These are phyloP conservation scores for Aphelenchoides bicaudatus DNA, from an alignment of 2,888 invertebrate species.

Conservation along the genomic window DNA sequence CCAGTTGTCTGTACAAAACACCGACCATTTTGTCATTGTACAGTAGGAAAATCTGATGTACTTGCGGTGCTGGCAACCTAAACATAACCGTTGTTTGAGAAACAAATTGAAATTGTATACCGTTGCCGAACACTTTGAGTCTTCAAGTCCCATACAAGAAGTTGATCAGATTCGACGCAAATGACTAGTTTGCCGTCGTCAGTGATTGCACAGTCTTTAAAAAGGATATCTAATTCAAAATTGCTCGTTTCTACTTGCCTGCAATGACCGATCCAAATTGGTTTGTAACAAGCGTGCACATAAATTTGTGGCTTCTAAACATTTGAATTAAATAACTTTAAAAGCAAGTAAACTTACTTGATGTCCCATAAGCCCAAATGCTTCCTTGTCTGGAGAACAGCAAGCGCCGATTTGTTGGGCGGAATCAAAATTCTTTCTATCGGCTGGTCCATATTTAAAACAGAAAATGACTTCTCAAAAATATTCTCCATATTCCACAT, in stretches of 20 bases:
- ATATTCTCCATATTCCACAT: slow-evolving; percentile 96
- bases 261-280: slow-evolving; percentile 51
- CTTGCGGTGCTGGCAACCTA: slow-evolving; percentile 37
- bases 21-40: slow-evolving; percentile 44
- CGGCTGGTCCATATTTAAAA: slow-evolving; percentile 88
- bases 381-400: slow-evolving; percentile 85
- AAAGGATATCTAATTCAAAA: no score
- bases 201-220: no score
- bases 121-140: slow-evolving; percentile 50
- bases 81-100: no score
- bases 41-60: slow-evolving; percentile 44
- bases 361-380: slow-evolving; percentile 81
- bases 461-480: slow-evolving; percentile 80
- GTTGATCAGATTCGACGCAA: slow-evolving; percentile 41
- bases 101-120: no score
- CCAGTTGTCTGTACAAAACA: slow-evolving; percentile 45
- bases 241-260: no score
- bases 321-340: slow-evolving; percentile 17
- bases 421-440: slow-evolving; percentile 76
- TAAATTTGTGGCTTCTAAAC: slow-evolving; percentile 43
- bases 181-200: slow-evolving; percentile 40
- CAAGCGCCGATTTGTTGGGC: slow-evolving; percentile 71
- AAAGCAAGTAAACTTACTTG: slow-evolving; percentile 23
- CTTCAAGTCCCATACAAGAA: slow-evolving; percentile 51
- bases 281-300: slow-evolving; percentile 51